Percentiles rank a stretch among this genome's conserved stretches.
phyloP scores from a whole-genome alignment of 2,888 invertebrate genomes.

The Creontiades dilutus region DNA sequence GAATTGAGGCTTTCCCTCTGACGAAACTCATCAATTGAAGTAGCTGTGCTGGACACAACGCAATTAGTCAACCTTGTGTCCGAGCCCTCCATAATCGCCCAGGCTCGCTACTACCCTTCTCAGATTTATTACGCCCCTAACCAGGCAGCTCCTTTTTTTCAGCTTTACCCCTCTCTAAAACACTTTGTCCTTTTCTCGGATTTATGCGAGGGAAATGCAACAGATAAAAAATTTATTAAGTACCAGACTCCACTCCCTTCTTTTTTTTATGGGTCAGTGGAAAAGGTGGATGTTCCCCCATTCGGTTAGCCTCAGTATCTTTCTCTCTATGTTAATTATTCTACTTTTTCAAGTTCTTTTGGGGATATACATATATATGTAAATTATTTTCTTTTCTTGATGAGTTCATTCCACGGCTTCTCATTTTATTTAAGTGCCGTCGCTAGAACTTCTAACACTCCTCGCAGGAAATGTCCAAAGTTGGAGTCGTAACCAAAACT shows the following conservation, averaged over 20 bases:
- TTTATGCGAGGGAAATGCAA: constrained; percentile 42
- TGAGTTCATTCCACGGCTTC: too few relatives aligned
- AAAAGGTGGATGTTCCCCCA: not conserved
- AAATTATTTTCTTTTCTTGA: too few relatives aligned
- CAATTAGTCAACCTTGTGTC: constrained; percentile 30
- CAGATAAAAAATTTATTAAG: constrained; percentile 45
- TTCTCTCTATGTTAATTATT: not conserved
- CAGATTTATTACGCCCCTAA: constrained; percentile 35
- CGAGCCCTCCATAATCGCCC: constrained; percentile 23
- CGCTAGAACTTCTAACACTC: too few relatives aligned
- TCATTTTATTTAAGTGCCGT: too few relatives aligned
- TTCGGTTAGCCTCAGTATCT: not conserved
- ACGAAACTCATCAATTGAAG: constrained; percentile 33
- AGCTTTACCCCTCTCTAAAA: not conserved
- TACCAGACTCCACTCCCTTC: not conserved
- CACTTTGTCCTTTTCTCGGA: constrained; percentile 40
- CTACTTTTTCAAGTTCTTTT: not conserved
- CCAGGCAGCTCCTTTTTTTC: constrained; percentile 5
- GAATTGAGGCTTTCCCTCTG: not conserved
- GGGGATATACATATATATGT: not conserved
- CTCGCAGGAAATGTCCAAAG: too few relatives aligned
- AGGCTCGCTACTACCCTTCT: not conserved
- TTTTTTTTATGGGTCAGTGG: not conserved
- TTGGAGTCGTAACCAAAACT: too few relatives aligned
- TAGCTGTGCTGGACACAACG: constrained; percentile 18